phyloP scores from a whole-genome alignment of 2,797 vertebrate species.

The Bradypodion pumilum region DNA sequence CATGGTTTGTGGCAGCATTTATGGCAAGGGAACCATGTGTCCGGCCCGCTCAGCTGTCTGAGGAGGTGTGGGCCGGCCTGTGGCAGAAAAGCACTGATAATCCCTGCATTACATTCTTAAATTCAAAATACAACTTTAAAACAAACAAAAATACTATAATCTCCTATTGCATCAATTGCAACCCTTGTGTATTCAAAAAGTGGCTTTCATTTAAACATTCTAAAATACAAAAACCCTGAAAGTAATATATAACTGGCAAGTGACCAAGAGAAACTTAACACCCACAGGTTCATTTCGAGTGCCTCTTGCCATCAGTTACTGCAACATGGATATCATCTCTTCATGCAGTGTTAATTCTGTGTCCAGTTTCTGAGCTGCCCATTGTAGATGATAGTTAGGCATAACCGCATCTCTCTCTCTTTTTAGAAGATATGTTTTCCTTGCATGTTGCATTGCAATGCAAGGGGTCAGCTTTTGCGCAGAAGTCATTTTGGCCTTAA shows the following conservation, averaged over 20 bases:
- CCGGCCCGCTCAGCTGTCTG: too few species aligned
- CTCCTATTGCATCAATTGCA: neutral
- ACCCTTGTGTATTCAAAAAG: constrained; percentile 8
- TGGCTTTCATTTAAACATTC: constrained; percentile 19
- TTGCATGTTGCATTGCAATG: neutral
- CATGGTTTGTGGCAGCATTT: too few species aligned
- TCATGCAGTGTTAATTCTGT: constrained; percentile 32
- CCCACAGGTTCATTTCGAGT: neutral
- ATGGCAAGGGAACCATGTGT: too few species aligned
- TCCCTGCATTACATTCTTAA: constrained; percentile 22
- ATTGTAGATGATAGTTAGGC: constrained; percentile 26
- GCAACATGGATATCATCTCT: constrained; percentile 13
- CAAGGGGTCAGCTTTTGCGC: constrained; percentile 8
- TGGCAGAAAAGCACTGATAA: too few species aligned
- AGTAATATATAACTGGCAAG: neutral
- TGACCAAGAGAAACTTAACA: neutral
- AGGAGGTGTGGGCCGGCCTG: too few species aligned
- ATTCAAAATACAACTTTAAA: neutral
- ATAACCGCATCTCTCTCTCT: constrained; percentile 22
- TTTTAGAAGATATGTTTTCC: constrained; percentile 21
- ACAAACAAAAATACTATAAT: neutral
- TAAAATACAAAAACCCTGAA: neutral
- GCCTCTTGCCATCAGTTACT: constrained; percentile 16
- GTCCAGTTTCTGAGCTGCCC: constrained; percentile 36
- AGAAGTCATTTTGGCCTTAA: neutral